phyloP scores from a whole-genome alignment of 2,888 invertebrate genomes.

The Diarsia rubi region DNA sequence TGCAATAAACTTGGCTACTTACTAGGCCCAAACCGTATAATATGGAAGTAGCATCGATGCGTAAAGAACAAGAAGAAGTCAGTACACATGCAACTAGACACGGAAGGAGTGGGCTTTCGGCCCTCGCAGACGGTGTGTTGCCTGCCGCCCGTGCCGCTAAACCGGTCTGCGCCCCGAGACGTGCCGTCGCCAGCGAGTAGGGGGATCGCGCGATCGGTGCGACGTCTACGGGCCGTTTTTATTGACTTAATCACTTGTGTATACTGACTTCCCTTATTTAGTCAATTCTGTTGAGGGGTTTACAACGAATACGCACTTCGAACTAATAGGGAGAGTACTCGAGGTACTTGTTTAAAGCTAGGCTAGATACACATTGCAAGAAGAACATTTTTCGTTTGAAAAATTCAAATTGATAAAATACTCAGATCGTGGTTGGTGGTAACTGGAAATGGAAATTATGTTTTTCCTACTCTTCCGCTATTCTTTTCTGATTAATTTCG shows the following conservation, averaged over 20 bases:
- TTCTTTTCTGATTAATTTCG: too few species aligned
- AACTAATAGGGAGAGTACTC: not conserved
- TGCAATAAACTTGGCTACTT: too few species aligned
- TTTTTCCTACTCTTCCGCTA: too few species aligned
- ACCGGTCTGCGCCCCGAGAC: slow-evolving; percentile 35
- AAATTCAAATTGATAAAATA: too few species aligned
- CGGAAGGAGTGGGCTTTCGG: slow-evolving; percentile 3
- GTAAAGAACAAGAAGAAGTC: too few species aligned
- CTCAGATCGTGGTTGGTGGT: too few species aligned
- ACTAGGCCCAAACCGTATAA: too few species aligned
- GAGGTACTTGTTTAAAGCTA: not conserved
- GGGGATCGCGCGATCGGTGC: slow-evolving; percentile 9
- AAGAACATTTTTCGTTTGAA: too few species aligned
- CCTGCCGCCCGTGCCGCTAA: not conserved
- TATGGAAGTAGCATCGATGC: too few species aligned
- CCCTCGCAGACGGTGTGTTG: not conserved
- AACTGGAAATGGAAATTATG: too few species aligned
- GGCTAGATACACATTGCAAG: not conserved
- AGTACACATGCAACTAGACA: not conserved
- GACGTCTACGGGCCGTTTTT: slow-evolving; percentile 19
- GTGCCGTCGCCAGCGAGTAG: slow-evolving; percentile 36
- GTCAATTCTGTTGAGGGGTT: slow-evolving; percentile 15
- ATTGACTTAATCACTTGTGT: slow-evolving; percentile 32
- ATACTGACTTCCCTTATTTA: slow-evolving; percentile 31
- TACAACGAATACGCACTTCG: not conserved